These are phyloP conservation scores for Hypanus sabinus DNA, from an alignment of 2,113 vertebrate genomes.

Conservation along the genomic window DNA sequence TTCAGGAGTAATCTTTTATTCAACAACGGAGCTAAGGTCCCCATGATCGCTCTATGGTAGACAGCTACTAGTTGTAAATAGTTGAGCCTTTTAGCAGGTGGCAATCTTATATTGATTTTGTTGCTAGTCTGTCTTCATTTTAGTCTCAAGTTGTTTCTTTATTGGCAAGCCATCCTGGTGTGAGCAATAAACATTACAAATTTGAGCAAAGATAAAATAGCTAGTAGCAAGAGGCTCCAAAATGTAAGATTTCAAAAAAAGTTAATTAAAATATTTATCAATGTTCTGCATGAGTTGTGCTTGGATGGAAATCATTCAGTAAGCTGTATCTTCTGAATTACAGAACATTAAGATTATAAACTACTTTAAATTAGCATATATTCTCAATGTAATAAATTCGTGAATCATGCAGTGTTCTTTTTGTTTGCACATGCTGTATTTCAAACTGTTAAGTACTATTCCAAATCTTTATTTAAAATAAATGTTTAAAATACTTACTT, in stretches of 20 bases:
- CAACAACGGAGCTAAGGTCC: background rate
- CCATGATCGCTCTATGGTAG: background rate
- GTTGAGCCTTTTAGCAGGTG: background rate
- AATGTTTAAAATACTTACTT: too few relatives aligned
- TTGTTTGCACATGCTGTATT: too few relatives aligned
- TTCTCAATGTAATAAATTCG: too few relatives aligned
- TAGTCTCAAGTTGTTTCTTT: background rate
- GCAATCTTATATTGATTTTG: background rate
- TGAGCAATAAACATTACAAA: background rate
- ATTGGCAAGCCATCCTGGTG: background rate
- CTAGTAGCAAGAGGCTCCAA: background rate
- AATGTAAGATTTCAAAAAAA: background rate
- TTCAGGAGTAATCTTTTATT: background rate
- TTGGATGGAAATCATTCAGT: too few relatives aligned
- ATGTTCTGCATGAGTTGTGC: background rate
- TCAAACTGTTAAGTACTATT: too few relatives aligned
- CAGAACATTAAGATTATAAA: too few relatives aligned
- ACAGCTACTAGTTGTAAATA: background rate
- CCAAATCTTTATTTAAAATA: too few relatives aligned
- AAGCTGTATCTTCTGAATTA: too few relatives aligned
- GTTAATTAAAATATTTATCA: background rate
- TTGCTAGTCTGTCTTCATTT: background rate
- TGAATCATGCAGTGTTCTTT: too few relatives aligned
- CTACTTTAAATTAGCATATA: too few relatives aligned
- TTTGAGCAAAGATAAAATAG: background rate